Base-by-base conservation (phyloP, 2,797 vertebrate genomes). In the Masticophis lateralis region DNA sequence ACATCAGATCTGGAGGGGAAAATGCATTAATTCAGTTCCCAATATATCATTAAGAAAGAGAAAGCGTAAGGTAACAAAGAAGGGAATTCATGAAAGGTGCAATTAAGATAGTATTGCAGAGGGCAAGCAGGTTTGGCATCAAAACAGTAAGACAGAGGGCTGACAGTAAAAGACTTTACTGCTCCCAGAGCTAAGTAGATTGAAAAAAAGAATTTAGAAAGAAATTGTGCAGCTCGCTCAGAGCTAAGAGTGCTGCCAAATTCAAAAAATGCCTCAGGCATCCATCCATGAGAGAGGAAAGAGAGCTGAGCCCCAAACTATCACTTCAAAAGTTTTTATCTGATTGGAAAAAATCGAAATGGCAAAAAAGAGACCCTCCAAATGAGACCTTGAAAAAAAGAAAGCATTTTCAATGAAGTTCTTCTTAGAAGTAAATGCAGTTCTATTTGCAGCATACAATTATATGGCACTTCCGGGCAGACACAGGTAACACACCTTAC, bases 41-140 rank as follows among this genome's bases (percentile, higher is more conserved):
- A 66, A 16, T 91, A 92, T 66, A n/a, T 55, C 93, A 53, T 90
- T 92, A 95, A 91, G 32, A 47, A 90, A 92, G 93, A 90, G 28
- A 91, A 94, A 91, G 22, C 51, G 90, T 88, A 92, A 91, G 7
- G 43, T 43, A 88, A 92, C 63, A 51, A 92, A 53, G 37, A 16
- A 94, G 56, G 2, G 2, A 0, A 51, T 55, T 74, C 88, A 37
- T 16, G 10, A 91, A 95, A 94, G 60, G 28, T 0, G 28, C 11
- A 91, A 93, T 91, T 90, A 90, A 47, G 60, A n/a, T 56, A 92
- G 61, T 90, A 88, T 14, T 60, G 93, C 79, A 94, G 0, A 60
- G 16, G 91, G 90, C 92, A 43, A 11, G 28, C 51, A 86, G 94
- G 94, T 88, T 66, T 87, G 94, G 92, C 87, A 47, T n/a, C 63